Conservation (phyloP, 37 sponge, comb jelly and placozoan species). For the Diacarnus erythraeanus region DNA sequence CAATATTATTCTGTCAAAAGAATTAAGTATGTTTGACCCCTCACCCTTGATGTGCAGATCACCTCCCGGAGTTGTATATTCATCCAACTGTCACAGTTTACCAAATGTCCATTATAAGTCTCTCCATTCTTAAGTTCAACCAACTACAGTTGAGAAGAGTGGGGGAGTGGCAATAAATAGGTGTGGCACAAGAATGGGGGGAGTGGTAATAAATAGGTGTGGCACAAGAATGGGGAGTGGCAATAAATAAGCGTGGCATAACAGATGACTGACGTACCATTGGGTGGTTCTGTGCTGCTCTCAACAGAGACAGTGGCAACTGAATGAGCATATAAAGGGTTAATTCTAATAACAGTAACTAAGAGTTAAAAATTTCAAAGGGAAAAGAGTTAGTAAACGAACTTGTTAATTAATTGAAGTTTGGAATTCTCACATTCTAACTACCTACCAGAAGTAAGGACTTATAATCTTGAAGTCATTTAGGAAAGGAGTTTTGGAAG, state of each 20-base stretch:
- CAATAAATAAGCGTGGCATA: not conserved
- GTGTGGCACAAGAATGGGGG: not conserved
- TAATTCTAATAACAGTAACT: not conserved
- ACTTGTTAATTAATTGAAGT: too few relatives aligned
- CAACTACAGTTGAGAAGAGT: conserved; percentile 28
- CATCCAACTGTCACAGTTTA: conserved; percentile 98
- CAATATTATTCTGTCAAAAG: too few relatives aligned
- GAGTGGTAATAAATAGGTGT: not conserved
- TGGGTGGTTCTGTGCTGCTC: conserved; percentile 92
- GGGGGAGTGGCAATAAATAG: not conserved
- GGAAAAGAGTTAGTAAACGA: too few relatives aligned
- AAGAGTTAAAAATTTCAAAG: not conserved
- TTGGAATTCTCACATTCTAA: too few relatives aligned
- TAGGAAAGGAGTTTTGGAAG: too few relatives aligned
- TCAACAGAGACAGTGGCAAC: conserved; percentile 90
- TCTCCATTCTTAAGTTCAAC: conserved; percentile 99
- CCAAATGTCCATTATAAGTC: conserved; percentile 97
- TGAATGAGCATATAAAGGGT: conserved; percentile 4
- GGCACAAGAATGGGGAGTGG: too few relatives aligned
- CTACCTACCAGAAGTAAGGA: too few relatives aligned
- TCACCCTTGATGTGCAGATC: conserved; percentile 94
- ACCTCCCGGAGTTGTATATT: conserved; percentile 96
- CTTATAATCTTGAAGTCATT: too few relatives aligned
- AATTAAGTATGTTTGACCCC: not conserved
- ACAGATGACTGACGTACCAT: conserved; percentile 64